phyloP scores from a whole-genome alignment of 2,113 vertebrate species.

The Hepsetus odoe region DNA sequence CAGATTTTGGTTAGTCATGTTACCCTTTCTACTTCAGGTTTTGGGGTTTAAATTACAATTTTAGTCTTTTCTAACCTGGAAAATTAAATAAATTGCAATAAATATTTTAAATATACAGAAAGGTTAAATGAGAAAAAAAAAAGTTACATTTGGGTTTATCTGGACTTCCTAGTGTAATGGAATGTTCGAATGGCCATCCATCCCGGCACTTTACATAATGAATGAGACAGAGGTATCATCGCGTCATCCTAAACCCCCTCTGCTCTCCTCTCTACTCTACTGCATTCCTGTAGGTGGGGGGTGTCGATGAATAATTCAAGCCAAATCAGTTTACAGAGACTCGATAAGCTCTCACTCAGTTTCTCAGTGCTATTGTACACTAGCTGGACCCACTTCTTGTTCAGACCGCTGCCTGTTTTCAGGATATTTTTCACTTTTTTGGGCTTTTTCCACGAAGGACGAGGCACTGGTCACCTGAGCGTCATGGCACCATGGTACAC shows the following conservation, averaged over 20 bases:
- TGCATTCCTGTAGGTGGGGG: slow-evolving; percentile 38
- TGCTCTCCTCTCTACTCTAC: slow-evolving; percentile 41
- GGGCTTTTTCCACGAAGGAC: slow-evolving; percentile 34
- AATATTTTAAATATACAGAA: background rate
- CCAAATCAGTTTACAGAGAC: slow-evolving; percentile 60
- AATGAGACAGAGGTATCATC: slow-evolving; percentile 51
- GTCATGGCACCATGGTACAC: slow-evolving; percentile 62
- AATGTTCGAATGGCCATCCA: slow-evolving; percentile 43
- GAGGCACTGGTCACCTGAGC: slow-evolving; percentile 30
- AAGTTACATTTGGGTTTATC: background rate
- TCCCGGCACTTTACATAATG: slow-evolving; percentile 53
- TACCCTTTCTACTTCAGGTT: background rate
- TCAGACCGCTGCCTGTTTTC: background rate
- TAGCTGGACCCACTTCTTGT: background rate
- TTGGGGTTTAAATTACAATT: no score
- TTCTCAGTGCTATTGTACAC: slow-evolving; percentile 16
- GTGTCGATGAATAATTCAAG: slow-evolving; percentile 59
- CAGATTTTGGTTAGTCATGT: background rate
- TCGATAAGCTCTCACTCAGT: slow-evolving; percentile 18
- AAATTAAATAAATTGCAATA: no score
- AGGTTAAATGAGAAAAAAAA: background rate
- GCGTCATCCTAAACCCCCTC: slow-evolving; percentile 55
- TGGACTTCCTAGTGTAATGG: slow-evolving; percentile 16
- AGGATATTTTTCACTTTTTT: background rate
- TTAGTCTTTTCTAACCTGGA: no score